Evolutionary conservation across 2,888 invertebrate genomes (phyloP).

Genomic region (Calephelis perditalis): DNA sequence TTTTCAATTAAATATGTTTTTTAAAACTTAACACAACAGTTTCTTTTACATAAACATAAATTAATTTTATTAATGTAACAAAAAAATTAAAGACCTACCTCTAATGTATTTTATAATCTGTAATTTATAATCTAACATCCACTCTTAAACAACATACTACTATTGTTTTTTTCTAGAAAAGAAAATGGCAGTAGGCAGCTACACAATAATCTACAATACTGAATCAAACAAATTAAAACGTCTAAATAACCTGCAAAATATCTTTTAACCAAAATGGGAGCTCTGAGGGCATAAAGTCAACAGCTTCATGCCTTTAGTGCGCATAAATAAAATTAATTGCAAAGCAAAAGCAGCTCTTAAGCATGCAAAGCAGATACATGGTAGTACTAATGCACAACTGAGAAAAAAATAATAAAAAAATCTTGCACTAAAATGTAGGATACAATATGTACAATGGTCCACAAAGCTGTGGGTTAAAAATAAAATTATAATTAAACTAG

Average conservation of each 20-base stretch:
- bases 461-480: no score
- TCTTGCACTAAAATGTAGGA: no score
- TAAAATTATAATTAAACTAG: no score
- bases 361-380: slow-evolving; percentile 24
- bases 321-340: slow-evolving; percentile 20
- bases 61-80: not conserved
- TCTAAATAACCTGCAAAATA: not conserved
- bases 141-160: not conserved
- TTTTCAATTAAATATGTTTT: no score
- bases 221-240: not conserved
- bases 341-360: slow-evolving; percentile 23
- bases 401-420: no score
- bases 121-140: not conserved
- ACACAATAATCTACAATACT: not conserved
- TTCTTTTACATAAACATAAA: no score
- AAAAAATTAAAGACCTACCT: not conserved
- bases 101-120: not conserved
- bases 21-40: no score
- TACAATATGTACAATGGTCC: no score
- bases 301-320: slow-evolving; percentile 41
- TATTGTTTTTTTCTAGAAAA: not conserved
- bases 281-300: slow-evolving; percentile 68
- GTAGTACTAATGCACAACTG: not conserved
- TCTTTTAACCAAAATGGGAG: slow-evolving; percentile 41
- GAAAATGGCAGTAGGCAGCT: not conserved